Base-by-base conservation (phyloP, 1,140 invertebrate species). In the Notospermus geniculatus region DNA sequence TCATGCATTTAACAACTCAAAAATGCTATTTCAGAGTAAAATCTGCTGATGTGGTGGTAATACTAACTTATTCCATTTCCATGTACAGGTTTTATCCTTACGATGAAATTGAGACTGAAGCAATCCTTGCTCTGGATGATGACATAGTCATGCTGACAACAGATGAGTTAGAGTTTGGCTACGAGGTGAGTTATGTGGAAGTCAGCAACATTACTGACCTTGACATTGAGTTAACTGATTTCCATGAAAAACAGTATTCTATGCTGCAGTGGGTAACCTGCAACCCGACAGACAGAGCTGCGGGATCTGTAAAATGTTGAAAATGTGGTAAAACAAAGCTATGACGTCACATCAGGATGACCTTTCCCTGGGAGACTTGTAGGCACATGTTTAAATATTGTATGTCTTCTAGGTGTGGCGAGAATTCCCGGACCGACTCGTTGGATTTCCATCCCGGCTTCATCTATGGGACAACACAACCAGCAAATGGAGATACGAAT, bases 101-200 rank as follows among this genome's bases (percentile, higher is more conserved):
- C 75, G 90, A 95, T 78, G 88, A 91, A 25, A 95, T 99, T 60
- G 91, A 98, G 80, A 99, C 97, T 0, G 97, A 99, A 83, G 96
- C 96, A 7, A 88, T 99, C 58, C 85, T 99, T 2, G 97, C 93
- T 1, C 88, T 99, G 2, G 97, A 99, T 76, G 97, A 99, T 79
- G 97, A 99, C 81, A 95, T 95, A n/a, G 92, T 97, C 81, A 84
- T 99, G 41, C 83, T 98, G 91, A 67, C 95, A 93, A 77, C 91
- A 4, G 96, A 99, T 81, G 97, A 99, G 83, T 95, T 99, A 62
- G 89, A 99, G 63, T 98, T 99, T 84, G 96, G 93, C 17, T 99
- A 98, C 77, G 87, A 91, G 90, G 91, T 82, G 75, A 64, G 69
- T 56, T 50, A 17, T 17, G 11, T 15, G 54, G 30, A 15, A 53